Evolutionary conservation across 2,113 vertebrate species (phyloP), one percentile per base, ranked within the genome.

Genomic region (Eretmochelys imbricata): DNA sequence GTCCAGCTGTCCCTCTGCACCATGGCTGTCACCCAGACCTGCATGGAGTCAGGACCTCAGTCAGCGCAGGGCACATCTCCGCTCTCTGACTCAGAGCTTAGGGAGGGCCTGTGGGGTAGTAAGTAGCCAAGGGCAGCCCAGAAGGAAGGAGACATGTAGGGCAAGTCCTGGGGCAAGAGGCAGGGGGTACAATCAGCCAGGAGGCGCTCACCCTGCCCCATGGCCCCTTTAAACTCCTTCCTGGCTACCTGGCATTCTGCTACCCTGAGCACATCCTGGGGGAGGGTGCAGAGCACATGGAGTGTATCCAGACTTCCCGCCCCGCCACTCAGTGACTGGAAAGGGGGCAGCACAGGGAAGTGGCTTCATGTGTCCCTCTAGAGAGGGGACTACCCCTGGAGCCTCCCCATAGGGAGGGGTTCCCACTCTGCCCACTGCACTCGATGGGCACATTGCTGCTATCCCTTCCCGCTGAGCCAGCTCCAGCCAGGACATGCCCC

Each of bases 1-100:
- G 35, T 81, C 93, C 93, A 94, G 82, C 86, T 89, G 46, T 38
- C 57, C 53, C n/a, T 48, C 79, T n/a, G 82, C n/a, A 94, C 87
- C 89, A 83, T 84, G 82, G 53, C 62, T 11, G 78, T 25, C 20
- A 83, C 31, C 93, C 93, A 94, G 86, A 46, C 82, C 93, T 91
- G 80, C 46, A 29, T 10, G 59, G 14, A 42, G n/a, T 25, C 46
- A 48, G 38, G 4, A 2, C 3, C 25, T 48, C 3, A 8, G 10
- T 85, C 10, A 53, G 31, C 29, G 14, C 22, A 65, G 46, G 22
- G 19, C 29, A 46, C 14, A 31, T 5, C 9, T 17, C 54, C 7
- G 27, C 57, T 2, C 11, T 48, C 16, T 46, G 29, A 12, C 27
- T 12, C 20, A n/a, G 16, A 10, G 22, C 10, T n/a, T 4, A 10